phyloP scores from a whole-genome alignment of 1,140 invertebrate species.

The Bacillus rossius region DNA sequence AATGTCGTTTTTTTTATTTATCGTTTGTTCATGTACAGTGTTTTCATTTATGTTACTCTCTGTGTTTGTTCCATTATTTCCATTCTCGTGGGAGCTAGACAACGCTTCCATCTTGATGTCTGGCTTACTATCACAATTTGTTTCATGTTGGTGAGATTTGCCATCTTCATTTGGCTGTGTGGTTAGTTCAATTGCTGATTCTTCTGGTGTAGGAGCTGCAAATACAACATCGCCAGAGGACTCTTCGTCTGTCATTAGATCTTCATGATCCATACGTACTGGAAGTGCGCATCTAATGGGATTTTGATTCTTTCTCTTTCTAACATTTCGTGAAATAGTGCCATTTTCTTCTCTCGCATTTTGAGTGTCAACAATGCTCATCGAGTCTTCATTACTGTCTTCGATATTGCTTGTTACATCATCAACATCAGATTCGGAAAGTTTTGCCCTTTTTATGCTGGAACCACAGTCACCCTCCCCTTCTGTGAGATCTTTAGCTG shows the following conservation, averaged over 20 bases:
- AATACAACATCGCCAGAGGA: conserved; percentile 59
- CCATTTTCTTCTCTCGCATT: conserved; percentile 47
- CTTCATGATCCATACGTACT: conserved; percentile 36
- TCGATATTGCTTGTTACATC: conserved; percentile 59
- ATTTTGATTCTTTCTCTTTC: conserved; percentile 89
- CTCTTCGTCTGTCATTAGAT: conserved; percentile 56
- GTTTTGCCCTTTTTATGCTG: conserved; percentile 48
- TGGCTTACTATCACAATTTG: no score
- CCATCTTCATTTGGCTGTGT: conserved; percentile 4
- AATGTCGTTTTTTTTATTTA: no score
- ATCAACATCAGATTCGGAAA: conserved; percentile 51
- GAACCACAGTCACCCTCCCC: conserved; percentile 62
- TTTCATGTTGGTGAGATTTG: neutral
- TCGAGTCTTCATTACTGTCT: conserved; percentile 71
- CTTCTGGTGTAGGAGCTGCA: conserved; percentile 14
- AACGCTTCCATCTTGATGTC: no score
- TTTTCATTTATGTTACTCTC: no score
- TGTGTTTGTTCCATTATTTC: no score
- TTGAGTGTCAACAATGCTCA: conserved; percentile 48
- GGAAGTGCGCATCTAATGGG: conserved; percentile 74
- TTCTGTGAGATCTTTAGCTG: conserved; percentile 31
- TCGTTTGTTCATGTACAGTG: no score
- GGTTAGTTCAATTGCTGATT: conserved; percentile 11
- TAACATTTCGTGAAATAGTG: conserved; percentile 33
- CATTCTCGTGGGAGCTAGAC: no score